These are phyloP conservation scores for Pseudolycoriella hygida DNA, from an alignment of 2,888 invertebrate species.

Conservation along the genomic window DNA sequence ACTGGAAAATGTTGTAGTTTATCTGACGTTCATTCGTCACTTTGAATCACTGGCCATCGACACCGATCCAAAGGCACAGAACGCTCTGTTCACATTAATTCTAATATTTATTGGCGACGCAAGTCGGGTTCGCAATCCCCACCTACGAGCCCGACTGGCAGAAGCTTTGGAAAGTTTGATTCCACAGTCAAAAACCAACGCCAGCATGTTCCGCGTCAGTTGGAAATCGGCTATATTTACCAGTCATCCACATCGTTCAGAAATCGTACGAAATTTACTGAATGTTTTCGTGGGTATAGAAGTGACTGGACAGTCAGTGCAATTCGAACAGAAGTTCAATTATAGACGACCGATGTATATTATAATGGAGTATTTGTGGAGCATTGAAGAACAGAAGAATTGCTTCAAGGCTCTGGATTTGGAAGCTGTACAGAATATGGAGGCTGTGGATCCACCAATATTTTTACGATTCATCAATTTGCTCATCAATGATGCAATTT, in stretches of 20 bases:
- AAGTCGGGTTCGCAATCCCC: constrained; percentile 70
- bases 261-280: constrained; percentile 64
- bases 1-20: constrained; percentile 70
- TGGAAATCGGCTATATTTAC: constrained; percentile 58
- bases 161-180: constrained; percentile 76
- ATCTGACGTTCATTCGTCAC: constrained; percentile 56
- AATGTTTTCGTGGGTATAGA: constrained; percentile 95
- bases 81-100: constrained; percentile 58
- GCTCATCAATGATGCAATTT: constrained; percentile 94
- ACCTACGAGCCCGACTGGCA: constrained; percentile 76
- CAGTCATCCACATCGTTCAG: constrained; percentile 50
- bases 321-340: constrained; percentile 94
- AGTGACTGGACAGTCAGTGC: constrained; percentile 90
- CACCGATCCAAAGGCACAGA: constrained; percentile 41
- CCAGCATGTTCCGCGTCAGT: constrained; percentile 20
- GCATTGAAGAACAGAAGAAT: constrained; percentile 54
- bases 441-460: constrained; percentile 74
- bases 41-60: constrained; percentile 45
- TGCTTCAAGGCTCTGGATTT: constrained; percentile 60
- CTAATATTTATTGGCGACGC: constrained; percentile 79
- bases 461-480: constrained; percentile 92
- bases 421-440: constrained; percentile 74
- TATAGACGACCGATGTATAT: constrained; percentile 90
- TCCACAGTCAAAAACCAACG: constrained; percentile 36
- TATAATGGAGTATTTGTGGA: constrained; percentile 84